A percentile compares a stretch with the other conserved stretches of the same genome.
Evolutionary conservation across 1,140 invertebrate genomes (phyloP).

Genomic region (Nixonia krombeini): DNA sequence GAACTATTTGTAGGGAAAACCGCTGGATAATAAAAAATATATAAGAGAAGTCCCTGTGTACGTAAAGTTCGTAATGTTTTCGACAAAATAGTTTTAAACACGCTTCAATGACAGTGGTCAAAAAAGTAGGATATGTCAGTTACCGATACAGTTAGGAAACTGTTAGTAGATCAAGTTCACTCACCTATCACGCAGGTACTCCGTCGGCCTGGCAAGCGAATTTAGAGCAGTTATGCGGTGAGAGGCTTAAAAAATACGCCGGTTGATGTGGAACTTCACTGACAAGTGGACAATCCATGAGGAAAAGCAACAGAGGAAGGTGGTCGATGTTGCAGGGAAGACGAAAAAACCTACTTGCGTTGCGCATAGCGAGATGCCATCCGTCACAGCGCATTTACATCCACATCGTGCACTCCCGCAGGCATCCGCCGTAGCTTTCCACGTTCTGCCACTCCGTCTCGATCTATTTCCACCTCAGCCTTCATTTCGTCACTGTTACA

Average conservation of each 20-base stretch:
- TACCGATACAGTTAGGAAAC: constrained; percentile 10
- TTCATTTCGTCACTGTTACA: constrained; percentile 15
- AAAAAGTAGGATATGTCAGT: neutral
- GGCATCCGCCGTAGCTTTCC: constrained; percentile 1
- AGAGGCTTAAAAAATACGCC: constrained; percentile 50
- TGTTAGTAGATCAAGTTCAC: constrained; percentile 44
- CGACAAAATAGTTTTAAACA: neutral
- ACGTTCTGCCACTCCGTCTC: neutral
- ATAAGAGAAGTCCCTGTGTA: neutral
- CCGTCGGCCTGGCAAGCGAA: constrained; percentile 47
- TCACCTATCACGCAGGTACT: constrained; percentile 63
- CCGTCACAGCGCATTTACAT: constrained; percentile 62
- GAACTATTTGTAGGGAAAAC: no score
- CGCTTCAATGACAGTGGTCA: neutral
- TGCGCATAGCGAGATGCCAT: constrained; percentile 49
- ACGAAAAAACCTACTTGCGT: constrained; percentile 48
- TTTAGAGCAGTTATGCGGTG: constrained; percentile 48
- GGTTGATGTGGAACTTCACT: no score
- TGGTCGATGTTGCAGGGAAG: no score
- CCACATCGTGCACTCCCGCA: constrained; percentile 5
- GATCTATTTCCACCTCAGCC: constrained; percentile 17
- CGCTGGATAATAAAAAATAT: no score
- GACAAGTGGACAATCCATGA: constrained; percentile 37
- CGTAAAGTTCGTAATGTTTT: no score
- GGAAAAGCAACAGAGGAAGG: constrained; percentile 9